Percentiles rank a stretch among this genome's conserved stretches.
phyloP scores from a whole-genome alignment of 2,797 vertebrate species.

The Darevskia mixta region DNA sequence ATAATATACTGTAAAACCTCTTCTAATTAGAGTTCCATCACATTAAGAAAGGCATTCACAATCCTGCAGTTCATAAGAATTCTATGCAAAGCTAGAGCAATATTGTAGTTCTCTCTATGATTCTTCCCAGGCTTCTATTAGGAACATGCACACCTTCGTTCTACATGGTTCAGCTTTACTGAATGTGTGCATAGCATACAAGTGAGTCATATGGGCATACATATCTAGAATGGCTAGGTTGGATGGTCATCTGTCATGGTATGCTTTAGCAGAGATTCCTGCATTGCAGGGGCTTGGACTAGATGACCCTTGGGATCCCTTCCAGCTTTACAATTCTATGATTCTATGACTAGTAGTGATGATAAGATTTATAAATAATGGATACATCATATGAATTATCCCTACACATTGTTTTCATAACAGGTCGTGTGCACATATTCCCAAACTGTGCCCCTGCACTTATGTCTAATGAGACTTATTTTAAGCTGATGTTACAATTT shows the following conservation, averaged over 20 bases:
- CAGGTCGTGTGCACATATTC: not conserved
- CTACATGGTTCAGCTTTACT: not conserved
- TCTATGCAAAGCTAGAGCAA: not conserved
- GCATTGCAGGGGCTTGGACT: no score
- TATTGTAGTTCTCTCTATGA: no score
- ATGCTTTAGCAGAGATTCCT: no score
- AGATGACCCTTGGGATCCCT: no score
- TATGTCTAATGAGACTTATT: not conserved
- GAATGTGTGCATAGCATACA: not conserved
- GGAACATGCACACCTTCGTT: not conserved
- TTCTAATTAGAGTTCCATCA: not conserved
- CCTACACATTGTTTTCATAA: not conserved
- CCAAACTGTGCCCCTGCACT: not conserved
- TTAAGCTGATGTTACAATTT: not conserved
- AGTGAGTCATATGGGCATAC: no score
- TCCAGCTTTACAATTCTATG: no score
- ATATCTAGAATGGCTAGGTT: no score
- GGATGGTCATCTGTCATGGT: no score
- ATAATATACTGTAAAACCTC: not conserved
- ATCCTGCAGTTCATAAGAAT: not conserved
- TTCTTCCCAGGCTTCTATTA: not conserved
- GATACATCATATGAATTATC: not conserved
- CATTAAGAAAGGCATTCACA: constrained; percentile 13
- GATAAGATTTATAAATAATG: no score
- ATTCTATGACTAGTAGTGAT: no score